Conservation (phyloP, 2,888 invertebrate species). For the Drosophila rubida region DNA sequence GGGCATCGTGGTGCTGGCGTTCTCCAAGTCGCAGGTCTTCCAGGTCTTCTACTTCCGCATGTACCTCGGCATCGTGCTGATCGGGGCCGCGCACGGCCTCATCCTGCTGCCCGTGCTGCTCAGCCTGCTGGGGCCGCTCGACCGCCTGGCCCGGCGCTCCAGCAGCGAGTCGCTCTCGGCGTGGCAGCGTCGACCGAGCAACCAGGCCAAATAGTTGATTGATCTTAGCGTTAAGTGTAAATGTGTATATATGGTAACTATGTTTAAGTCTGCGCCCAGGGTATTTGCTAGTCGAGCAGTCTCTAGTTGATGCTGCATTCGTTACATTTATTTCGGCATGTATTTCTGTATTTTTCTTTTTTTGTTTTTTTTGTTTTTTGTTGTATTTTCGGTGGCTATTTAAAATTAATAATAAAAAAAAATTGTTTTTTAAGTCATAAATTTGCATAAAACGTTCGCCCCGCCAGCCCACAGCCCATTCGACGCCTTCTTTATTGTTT, state of each 20-base stretch:
- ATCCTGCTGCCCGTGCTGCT: slow-evolving; percentile 96
- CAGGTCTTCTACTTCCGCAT: slow-evolving; percentile 97
- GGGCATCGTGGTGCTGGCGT: slow-evolving; percentile 94
- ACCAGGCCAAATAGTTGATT: slow-evolving; percentile 17
- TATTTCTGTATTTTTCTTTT: slow-evolving; percentile 1
- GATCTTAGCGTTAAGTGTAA: slow-evolving; percentile 3
- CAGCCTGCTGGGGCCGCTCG: slow-evolving; percentile 89
- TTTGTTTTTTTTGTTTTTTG: slow-evolving; percentile 5
- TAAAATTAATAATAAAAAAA: slow-evolving; percentile 57
- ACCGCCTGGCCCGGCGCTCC: slow-evolving; percentile 9
- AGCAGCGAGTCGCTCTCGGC: slow-evolving; percentile 27
- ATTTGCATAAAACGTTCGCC: slow-evolving; percentile 60
- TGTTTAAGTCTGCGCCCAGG: background rate
- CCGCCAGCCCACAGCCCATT: background rate
- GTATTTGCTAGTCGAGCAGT: background rate
- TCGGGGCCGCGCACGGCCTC: slow-evolving; percentile 96
- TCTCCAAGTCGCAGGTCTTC: slow-evolving; percentile 94
- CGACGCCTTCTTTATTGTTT: slow-evolving; percentile 62
- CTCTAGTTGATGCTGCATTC: background rate
- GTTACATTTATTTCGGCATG: background rate
- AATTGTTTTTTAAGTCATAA: slow-evolving; percentile 59
- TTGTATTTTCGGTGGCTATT: slow-evolving; percentile 30
- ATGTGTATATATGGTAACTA: background rate
- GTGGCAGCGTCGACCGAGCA: background rate
- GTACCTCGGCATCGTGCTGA: slow-evolving; percentile 96